A percentile compares a stretch with the other conserved stretches of the same genome.
These are phyloP conservation scores for Tylochromis polylepis DNA, from an alignment of 2,113 vertebrate species.

Conservation along the genomic window DNA sequence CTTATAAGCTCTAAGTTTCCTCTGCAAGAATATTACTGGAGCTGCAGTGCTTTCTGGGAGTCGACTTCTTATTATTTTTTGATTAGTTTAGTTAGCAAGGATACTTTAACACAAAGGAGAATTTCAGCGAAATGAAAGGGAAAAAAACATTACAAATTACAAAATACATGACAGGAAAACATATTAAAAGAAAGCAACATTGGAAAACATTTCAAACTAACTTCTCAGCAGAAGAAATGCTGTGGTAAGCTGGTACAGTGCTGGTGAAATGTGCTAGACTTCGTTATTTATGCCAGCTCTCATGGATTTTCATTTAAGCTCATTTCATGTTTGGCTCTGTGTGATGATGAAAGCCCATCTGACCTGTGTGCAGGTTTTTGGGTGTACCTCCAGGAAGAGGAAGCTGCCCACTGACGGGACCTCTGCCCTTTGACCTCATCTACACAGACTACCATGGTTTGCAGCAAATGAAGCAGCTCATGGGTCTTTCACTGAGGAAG, in stretches of 20 bases:
- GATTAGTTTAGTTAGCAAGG: neutral
- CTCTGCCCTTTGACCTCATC: slow-evolving; percentile 92
- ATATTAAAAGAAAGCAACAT: neutral
- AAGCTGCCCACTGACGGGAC: slow-evolving; percentile 87
- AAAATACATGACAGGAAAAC: neutral
- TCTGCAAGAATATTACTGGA: neutral
- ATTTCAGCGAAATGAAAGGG: neutral
- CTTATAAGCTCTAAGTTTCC: neutral
- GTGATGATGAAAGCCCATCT: neutral
- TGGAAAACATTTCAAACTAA: neutral
- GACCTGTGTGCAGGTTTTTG: slow-evolving; percentile 77
- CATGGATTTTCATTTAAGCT: neutral
- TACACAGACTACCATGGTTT: slow-evolving; percentile 97
- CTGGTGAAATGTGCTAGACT: neutral
- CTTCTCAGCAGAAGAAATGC: neutral
- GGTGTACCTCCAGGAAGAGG: slow-evolving; percentile 95
- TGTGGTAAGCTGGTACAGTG: neutral
- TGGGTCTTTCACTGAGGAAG: slow-evolving; percentile 94
- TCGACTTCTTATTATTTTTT: neutral
- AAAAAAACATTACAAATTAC: too few species aligned
- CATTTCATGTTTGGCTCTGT: neutral
- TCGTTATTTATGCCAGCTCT: neutral
- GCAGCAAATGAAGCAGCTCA: slow-evolving; percentile 96
- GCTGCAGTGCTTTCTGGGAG: neutral
- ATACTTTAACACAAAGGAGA: neutral